phyloP scores from a whole-genome alignment of 2,797 vertebrate genomes.

The Esox lucius region DNA sequence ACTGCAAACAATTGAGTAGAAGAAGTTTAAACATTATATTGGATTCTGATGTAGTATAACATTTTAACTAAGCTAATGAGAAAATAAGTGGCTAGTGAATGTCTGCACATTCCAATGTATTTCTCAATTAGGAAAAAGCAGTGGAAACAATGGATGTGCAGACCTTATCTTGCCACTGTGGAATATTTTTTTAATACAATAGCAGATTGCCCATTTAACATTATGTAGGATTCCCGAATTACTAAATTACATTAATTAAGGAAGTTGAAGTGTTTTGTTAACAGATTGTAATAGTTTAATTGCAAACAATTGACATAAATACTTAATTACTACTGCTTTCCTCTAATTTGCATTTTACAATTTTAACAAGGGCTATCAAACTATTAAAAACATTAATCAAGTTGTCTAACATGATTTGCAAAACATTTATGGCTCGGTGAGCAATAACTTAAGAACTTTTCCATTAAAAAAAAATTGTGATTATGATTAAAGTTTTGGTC shows the following conservation, averaged over 20 bases:
- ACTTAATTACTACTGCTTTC: background rate
- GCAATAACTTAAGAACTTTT: too few relatives aligned
- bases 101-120: too few relatives aligned
- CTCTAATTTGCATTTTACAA: background rate
- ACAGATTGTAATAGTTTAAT: background rate
- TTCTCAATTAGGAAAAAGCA: too few relatives aligned
- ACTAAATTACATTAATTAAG: background rate
- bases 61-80: background rate
- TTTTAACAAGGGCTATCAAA: too few relatives aligned
- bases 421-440: too few relatives aligned
- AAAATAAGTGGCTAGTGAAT: background rate
- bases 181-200: background rate
- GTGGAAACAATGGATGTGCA: too few relatives aligned
- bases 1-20: background rate
- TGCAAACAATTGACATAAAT: background rate
- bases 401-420: too few relatives aligned
- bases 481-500: too few relatives aligned
- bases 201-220: background rate
- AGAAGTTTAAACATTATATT: conserved; percentile 30
- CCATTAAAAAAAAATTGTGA: too few relatives aligned
- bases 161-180: too few relatives aligned
- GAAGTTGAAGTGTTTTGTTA: background rate
- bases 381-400: too few relatives aligned
- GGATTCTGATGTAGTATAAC: background rate
- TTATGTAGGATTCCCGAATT: background rate